A percentile compares a stretch with the other conserved stretches of the same genome.
phyloP scores from a whole-genome alignment of 2,888 invertebrate genomes.

The Aethes cnicana region DNA sequence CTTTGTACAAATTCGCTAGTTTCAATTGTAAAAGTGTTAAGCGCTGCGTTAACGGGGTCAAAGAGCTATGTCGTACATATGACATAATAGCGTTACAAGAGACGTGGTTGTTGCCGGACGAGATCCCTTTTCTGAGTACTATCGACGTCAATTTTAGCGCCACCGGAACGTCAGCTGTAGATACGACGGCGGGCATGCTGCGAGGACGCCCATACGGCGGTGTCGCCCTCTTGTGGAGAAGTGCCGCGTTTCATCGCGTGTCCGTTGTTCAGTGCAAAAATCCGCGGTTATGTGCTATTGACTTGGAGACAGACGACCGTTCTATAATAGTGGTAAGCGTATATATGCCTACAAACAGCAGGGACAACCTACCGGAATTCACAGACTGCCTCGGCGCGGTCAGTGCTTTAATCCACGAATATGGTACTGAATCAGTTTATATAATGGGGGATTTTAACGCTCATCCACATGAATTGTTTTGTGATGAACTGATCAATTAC shows the following conservation, averaged over 20 bases:
- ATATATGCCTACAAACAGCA: slow-evolving; percentile 34
- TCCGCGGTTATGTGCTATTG: slow-evolving; percentile 29
- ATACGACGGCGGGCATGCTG: slow-evolving; percentile 31
- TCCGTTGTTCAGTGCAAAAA: slow-evolving; percentile 27
- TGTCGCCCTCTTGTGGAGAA: slow-evolving; percentile 32
- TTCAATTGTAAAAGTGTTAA: slow-evolving; percentile 31
- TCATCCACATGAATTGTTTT: too few species aligned
- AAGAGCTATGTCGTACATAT: slow-evolving; percentile 1
- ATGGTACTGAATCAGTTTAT: too few species aligned
- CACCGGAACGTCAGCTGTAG: slow-evolving; percentile 23
- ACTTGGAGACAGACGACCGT: slow-evolving; percentile 1
- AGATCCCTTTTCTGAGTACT: slow-evolving; percentile 12
- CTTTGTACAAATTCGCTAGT: slow-evolving; percentile 4
- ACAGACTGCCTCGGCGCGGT: slow-evolving; percentile 31
- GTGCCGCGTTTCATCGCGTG: slow-evolving; percentile 27
- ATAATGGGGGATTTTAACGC: too few species aligned
- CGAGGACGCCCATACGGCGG: slow-evolving; percentile 32
- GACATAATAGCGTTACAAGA: slow-evolving; percentile 28
- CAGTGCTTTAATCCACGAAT: slow-evolving; percentile 29
- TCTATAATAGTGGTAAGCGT: slow-evolving; percentile 31
- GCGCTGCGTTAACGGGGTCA: slow-evolving; percentile 20
- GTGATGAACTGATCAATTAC: too few species aligned
- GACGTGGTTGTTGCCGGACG: slow-evolving; percentile 25
- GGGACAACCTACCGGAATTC: slow-evolving; percentile 29
- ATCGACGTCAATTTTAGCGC: slow-evolving; percentile 14